Percentiles rank a stretch among this genome's conserved stretches.
These are phyloP conservation scores for Cotesia congregata DNA, from an alignment of 2,888 invertebrate genomes.

Conservation along the genomic window DNA sequence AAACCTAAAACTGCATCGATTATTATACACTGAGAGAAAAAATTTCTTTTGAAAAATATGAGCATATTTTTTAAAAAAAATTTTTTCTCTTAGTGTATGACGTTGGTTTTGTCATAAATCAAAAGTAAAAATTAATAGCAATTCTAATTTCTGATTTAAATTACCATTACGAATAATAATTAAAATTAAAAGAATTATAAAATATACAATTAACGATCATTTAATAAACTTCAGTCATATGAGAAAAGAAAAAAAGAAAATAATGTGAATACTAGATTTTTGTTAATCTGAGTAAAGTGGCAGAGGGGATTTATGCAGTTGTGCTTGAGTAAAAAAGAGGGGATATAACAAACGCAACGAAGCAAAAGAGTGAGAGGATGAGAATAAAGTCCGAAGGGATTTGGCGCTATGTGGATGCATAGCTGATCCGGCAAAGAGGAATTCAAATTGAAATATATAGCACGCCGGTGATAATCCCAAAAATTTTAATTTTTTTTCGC, in stretches of 20 bases:
- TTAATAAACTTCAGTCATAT: conserved; percentile 3
- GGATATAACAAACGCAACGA: conserved; percentile 12
- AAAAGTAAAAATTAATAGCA: not conserved
- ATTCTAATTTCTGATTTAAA: not conserved
- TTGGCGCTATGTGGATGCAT: conserved; percentile 44
- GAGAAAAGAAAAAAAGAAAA: conserved; percentile 16
- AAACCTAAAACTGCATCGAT: too few relatives aligned
- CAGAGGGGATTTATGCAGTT: conserved; percentile 32
- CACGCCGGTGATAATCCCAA: not conserved
- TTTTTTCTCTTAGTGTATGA: too few relatives aligned
- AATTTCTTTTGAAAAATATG: too few relatives aligned
- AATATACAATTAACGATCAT: not conserved
- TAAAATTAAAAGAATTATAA: not conserved
- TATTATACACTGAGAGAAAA: too few relatives aligned
- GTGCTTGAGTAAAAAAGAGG: conserved; percentile 20
- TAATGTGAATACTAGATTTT: conserved; percentile 26
- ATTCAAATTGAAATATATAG: conserved; percentile 40
- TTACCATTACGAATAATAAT: not conserved
- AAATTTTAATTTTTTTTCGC: conserved; percentile 1
- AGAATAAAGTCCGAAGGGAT: conserved; percentile 37
- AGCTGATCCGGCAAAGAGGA: conserved; percentile 45
- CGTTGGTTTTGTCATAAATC: too few relatives aligned
- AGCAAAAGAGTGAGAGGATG: conserved; percentile 27
- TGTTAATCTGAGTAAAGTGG: conserved; percentile 40
- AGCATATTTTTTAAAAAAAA: too few relatives aligned